Conservation (phyloP, 2,888 invertebrate genomes). For the Torymus aiolomorphi region DNA sequence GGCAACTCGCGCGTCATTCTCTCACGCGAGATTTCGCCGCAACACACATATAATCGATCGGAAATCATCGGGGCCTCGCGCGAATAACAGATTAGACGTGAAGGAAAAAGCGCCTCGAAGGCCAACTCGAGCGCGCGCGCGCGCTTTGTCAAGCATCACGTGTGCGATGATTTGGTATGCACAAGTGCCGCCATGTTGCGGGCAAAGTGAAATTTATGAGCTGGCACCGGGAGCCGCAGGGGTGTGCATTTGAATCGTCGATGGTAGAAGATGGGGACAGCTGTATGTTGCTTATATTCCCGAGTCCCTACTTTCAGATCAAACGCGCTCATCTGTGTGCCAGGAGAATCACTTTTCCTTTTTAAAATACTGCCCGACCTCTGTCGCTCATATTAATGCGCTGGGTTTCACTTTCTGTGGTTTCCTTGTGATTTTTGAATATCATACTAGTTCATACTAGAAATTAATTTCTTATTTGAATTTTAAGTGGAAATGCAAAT, state of each 20-base stretch:
- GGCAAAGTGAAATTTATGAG: slow-evolving; percentile 71
- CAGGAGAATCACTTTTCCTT: not conserved
- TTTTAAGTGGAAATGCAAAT: no score
- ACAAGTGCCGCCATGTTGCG: slow-evolving; percentile 51
- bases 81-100: slow-evolving; percentile 53
- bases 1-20: slow-evolving; percentile 21
- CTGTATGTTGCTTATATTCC: no score
- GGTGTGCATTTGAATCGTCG: slow-evolving; percentile 70
- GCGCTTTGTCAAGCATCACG: slow-evolving; percentile 6
- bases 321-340: not conserved
- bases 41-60: slow-evolving; percentile 28
- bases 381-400: not conserved
- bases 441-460: no score
- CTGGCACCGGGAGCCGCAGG: slow-evolving; percentile 69
- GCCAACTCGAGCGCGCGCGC: slow-evolving; percentile 11
- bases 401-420: not conserved
- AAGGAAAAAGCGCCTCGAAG: slow-evolving; percentile 14
- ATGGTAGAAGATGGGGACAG: slow-evolving; percentile 53
- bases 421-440: not conserved
- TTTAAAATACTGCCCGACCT: not conserved
- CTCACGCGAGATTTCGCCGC: slow-evolving; percentile 12
- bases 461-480: no score
- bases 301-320: no score
- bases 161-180: slow-evolving; percentile 17
- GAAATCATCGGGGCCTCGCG: slow-evolving; percentile 24